Evolutionary conservation across 92 coral and sea anemone genomes (phyloP), one percentile per base, ranked within the genome.

Genomic region (Palythoa grandiflora): DNA sequence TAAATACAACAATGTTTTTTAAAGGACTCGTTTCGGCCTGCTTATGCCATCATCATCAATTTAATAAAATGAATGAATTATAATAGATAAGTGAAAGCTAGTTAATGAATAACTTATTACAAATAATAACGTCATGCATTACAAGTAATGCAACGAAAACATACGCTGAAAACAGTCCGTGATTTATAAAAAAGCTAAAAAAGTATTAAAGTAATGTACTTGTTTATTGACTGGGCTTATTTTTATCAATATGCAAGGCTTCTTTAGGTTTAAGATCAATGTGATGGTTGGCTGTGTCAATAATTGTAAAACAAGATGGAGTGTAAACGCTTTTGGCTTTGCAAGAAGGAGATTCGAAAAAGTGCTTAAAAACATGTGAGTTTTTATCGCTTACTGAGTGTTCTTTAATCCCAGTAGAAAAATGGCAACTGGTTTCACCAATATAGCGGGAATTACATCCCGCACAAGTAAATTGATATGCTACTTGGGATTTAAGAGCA

Each of bases 361-460:
- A 48, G 13, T 74, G 78, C 13, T 74, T 74, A 44, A 40, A 74
- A 44, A 15, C 40, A 44, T 44, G 78, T 38, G 78, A 74, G 59
- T 74, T 74, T 44, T 44, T 44, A 53, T 76, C 80, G 61, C 4
- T 51, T 11, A 21, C 40, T 50, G 63, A 52, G n/a, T 76, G 61
- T 9, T 74, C 78, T 39, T 74, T 39, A 38, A 40, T 12, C 55
- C 78, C 44, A 6, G 55, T 74, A 0, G 78, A 74, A 48, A 74
- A n/a, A 77, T 77, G 68, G 83, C 83, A 50, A 51, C 66, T 77
- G 52, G 84, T 59, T 61, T 79, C 84, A 16, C 84, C 71, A 79
- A 79, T 79, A 35, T 59, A 79, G 66, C 72, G 72, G 84, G 71
- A 57, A 37, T 79, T 79, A 79, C 71, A 79, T 79, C 15, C 72